Conservation (phyloP, 2,888 invertebrate species). For the Leptopterna dolabrata region DNA sequence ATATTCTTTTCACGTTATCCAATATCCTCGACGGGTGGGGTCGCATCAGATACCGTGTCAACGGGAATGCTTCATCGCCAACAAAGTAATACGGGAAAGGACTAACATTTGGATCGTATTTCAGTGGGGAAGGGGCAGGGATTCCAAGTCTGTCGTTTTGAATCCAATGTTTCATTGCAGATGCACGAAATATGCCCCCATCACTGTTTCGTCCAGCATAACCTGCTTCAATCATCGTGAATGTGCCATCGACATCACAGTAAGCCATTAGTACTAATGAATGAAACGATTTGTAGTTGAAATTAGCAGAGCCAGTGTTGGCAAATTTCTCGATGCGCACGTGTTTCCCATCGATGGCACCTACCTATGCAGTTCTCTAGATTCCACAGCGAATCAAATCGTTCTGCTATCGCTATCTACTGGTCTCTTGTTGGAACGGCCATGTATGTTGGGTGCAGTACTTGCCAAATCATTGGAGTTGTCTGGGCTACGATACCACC, state of each 20-base stretch:
- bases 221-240: conserved; percentile 64
- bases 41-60: conserved; percentile 19
- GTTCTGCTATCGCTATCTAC: conserved; percentile 62
- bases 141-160: conserved; percentile 57
- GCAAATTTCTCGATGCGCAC: conserved; percentile 59
- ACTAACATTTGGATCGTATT: conserved; percentile 58
- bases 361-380: conserved; percentile 62
- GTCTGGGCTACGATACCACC: conserved; percentile 61
- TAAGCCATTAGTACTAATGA: conserved; percentile 64
- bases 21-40: background rate
- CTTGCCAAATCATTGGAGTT: background rate
- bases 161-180: conserved; percentile 60
- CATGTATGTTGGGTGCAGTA: conserved; percentile 58
- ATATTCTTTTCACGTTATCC: background rate
- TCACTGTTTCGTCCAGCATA: conserved; percentile 64
- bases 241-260: conserved; percentile 63
- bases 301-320: conserved; percentile 62
- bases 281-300: conserved; percentile 64
- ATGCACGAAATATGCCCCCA: conserved; percentile 63
- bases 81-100: conserved; percentile 63
- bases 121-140: conserved; percentile 31
- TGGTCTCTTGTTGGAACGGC: conserved; percentile 59
- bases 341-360: background rate
- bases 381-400: conserved; percentile 63
- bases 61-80: conserved; percentile 59